A percentile compares a stretch with the other conserved stretches of the same genome.
These are phyloP conservation scores for Peromyscus aztecus DNA, from an alignment of 2,797 vertebrate species.

Conservation along the genomic window DNA sequence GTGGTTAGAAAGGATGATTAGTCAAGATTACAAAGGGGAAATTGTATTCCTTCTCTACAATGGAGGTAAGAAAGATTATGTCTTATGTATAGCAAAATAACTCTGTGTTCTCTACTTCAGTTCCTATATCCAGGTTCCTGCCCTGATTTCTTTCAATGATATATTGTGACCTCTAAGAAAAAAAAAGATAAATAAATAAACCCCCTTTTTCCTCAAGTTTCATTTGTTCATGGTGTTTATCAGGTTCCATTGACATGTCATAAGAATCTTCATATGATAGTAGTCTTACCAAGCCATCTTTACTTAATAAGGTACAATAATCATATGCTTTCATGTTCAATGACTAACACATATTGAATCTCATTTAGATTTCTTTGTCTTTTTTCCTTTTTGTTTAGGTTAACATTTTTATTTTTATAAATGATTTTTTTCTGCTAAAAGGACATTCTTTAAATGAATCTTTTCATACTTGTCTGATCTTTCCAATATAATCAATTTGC, in stretches of 20 bases:
- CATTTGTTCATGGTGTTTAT: background rate
- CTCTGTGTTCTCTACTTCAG: background rate
- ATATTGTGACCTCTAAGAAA: background rate
- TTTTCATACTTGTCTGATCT: background rate
- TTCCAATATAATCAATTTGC: conserved; percentile 3
- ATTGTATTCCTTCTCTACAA: background rate
- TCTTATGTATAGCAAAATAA: background rate
- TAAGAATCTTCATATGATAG: background rate
- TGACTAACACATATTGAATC: background rate
- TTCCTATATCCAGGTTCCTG: background rate
- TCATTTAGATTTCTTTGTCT: background rate
- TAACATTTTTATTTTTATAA: background rate
- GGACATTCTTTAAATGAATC: background rate
- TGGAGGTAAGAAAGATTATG: background rate
- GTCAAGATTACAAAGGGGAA: background rate
- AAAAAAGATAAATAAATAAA: too few species aligned
- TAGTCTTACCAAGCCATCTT: background rate
- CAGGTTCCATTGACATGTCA: background rate
- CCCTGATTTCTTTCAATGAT: background rate
- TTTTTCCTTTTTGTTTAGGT: background rate
- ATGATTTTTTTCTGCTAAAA: background rate
- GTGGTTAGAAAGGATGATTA: background rate
- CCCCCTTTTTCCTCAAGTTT: background rate
- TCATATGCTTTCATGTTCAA: background rate
- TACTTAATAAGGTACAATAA: background rate